Evolutionary conservation across 2,888 invertebrate genomes (phyloP).

Genomic region (Hydrotaea diabolus): DNA sequence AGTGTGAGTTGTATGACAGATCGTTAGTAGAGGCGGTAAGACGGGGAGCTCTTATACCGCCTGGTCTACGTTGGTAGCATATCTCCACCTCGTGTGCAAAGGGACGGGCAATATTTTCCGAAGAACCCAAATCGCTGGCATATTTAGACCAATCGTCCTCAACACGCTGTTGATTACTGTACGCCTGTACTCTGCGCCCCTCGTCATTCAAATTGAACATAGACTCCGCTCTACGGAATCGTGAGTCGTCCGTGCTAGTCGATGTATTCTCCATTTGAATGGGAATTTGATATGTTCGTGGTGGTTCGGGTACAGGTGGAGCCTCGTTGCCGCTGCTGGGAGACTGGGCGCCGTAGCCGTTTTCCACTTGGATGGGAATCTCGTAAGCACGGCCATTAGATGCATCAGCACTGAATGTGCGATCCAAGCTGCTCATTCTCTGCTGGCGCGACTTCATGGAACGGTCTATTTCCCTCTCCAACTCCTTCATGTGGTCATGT

Average conservation of each 20-base stretch:
- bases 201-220: slow-evolving; percentile 75
- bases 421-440: slow-evolving; percentile 2
- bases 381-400: slow-evolving; percentile 64
- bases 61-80: slow-evolving; percentile 75
- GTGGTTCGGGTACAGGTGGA: slow-evolving; percentile 48
- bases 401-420: not conserved
- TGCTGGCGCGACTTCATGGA: slow-evolving; percentile 71
- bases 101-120: slow-evolving; percentile 79
- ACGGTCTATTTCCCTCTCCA: slow-evolving; percentile 75
- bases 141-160: slow-evolving; percentile 82
- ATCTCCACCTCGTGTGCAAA: slow-evolving; percentile 79
- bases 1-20: slow-evolving; percentile 71
- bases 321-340: slow-evolving; percentile 42
- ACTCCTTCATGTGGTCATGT: slow-evolving; percentile 75
- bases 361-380: slow-evolving; percentile 69
- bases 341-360: slow-evolving; percentile 6
- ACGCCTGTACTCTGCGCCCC: slow-evolving; percentile 53
- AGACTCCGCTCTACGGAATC: slow-evolving; percentile 76
- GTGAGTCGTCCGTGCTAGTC: slow-evolving; percentile 44
- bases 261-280: slow-evolving; percentile 69
- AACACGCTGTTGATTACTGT: slow-evolving; percentile 30
- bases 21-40: slow-evolving; percentile 77
- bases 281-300: slow-evolving; percentile 71
- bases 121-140: slow-evolving; percentile 79
- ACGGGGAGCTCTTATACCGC: slow-evolving; percentile 78